Conservation (phyloP, 2,888 invertebrate genomes). For the Sminthurinus aureus region DNA sequence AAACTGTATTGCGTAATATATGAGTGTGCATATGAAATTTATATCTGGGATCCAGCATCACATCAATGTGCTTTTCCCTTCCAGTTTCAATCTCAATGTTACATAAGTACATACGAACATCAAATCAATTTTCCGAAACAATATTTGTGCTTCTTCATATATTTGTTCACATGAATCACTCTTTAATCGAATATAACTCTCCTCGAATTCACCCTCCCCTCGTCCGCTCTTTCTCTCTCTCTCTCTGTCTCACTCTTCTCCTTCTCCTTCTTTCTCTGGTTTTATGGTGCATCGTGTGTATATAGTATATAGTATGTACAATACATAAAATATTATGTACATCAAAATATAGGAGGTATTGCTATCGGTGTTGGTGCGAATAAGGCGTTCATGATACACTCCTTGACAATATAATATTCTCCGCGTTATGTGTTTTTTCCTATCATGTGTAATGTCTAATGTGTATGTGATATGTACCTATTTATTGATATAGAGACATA, state of each 20-base stretch:
- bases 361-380: not conserved
- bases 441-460: not conserved
- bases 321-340: not conserved
- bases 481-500: no score
- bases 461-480: no score
- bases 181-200: constrained; percentile 52
- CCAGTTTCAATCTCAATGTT: not conserved
- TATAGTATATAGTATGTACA: no score
- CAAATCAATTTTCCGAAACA: constrained; percentile 56
- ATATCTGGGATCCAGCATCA: not conserved
- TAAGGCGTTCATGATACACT: constrained; percentile 14
- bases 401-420: constrained; percentile 7
- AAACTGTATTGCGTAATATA: not conserved
- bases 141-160: constrained; percentile 33
- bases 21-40: not conserved
- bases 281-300: not conserved
- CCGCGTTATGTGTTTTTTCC: not conserved
- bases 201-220: constrained; percentile 41
- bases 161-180: constrained; percentile 54
- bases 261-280: not conserved
- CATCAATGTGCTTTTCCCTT: not conserved
- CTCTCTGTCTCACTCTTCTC: not conserved
- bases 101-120: constrained; percentile 30
- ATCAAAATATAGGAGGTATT: not conserved
- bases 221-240: constrained; percentile 2